A percentile compares a stretch with the other conserved stretches of the same genome.
Evolutionary conservation across 2,888 invertebrate genomes (phyloP).

Genomic region (Ecliptopera silaceata): DNA sequence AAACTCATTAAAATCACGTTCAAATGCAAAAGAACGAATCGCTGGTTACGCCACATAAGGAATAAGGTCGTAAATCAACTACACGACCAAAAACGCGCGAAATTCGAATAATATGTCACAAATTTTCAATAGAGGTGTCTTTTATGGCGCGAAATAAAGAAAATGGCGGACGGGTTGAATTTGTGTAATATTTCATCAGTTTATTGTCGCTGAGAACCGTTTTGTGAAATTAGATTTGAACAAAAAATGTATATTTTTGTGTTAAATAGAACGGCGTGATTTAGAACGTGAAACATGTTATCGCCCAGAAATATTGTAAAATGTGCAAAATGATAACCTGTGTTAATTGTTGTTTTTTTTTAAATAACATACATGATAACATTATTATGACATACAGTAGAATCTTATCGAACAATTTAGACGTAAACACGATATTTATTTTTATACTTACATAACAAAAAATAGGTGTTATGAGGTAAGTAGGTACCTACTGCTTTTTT

Average conservation of each 20-base stretch:
- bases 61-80: constrained; percentile 23
- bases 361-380: too few species aligned
- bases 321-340: too few species aligned
- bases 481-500: too few species aligned
- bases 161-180: constrained; percentile 35
- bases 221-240: constrained; percentile 30
- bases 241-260: constrained; percentile 14
- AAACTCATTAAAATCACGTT: constrained; percentile 23
- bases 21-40: constrained; percentile 16
- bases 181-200: constrained; percentile 35
- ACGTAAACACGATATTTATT: too few species aligned
- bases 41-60: constrained; percentile 12
- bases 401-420: too few species aligned
- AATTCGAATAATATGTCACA: constrained; percentile 40
- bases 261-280: constrained; percentile 3
- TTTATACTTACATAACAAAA: too few species aligned
- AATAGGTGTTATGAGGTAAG: too few species aligned
- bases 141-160: constrained; percentile 41
- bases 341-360: too few species aligned
- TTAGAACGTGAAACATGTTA: background rate
- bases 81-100: constrained; percentile 18
- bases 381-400: too few species aligned
- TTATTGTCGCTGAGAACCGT: constrained; percentile 33
- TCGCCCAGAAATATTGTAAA: too few species aligned
- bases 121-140: constrained; percentile 40